Percentiles rank a stretch among this genome's conserved stretches.
phyloP scores from a whole-genome alignment of 2,113 vertebrate species.

The Ginglymostoma cirratum region DNA sequence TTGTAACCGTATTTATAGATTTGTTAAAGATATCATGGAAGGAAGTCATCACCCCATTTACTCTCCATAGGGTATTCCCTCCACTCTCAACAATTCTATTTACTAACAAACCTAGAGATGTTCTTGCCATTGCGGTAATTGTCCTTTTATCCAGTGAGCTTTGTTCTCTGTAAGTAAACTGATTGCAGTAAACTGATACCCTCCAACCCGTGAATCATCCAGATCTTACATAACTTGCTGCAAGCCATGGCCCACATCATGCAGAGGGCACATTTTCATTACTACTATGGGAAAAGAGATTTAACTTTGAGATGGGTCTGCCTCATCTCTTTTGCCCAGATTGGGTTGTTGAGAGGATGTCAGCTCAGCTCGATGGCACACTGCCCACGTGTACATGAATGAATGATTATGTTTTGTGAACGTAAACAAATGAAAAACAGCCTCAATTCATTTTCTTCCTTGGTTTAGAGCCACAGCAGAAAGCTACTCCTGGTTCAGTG shows the following conservation, averaged over 20 bases:
- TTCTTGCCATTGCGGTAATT: background rate
- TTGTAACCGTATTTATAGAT: background rate
- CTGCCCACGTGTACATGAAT: background rate
- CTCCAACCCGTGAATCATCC: background rate
- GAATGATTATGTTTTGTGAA: background rate
- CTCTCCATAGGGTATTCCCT: background rate
- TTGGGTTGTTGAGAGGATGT: background rate
- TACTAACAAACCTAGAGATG: background rate
- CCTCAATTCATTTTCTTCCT: background rate
- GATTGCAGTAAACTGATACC: background rate
- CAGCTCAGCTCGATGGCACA: background rate
- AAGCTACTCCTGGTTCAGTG: background rate
- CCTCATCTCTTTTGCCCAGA: background rate
- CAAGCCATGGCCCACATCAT: background rate
- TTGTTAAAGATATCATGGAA: background rate
- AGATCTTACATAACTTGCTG: background rate
- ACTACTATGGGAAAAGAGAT: constrained; percentile 21
- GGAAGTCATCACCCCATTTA: background rate
- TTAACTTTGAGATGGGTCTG: background rate
- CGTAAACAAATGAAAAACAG: constrained; percentile 12
- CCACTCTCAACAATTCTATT: background rate
- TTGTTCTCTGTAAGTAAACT: background rate
- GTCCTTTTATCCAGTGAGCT: background rate
- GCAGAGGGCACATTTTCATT: background rate
- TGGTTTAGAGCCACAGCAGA: background rate